Conservation (phyloP, 2,113 vertebrate species). For the Colossoma macropomum region DNA sequence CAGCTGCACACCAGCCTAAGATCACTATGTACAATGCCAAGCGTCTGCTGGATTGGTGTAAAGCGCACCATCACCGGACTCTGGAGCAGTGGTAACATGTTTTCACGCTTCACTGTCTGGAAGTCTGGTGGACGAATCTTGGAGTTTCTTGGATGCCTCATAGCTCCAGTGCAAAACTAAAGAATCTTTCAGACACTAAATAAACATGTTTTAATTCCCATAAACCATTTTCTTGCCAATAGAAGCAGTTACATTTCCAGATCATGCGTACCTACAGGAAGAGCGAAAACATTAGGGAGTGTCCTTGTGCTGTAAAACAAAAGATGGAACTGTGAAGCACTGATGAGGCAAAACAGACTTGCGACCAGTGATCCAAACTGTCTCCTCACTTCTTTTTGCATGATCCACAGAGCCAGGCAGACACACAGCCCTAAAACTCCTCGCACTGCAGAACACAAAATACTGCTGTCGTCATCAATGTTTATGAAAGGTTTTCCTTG, state of each 20-base stretch:
- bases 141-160: too few relatives aligned
- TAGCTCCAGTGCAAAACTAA: too few relatives aligned
- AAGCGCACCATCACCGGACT: too few relatives aligned
- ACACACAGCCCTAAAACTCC: slow-evolving; percentile 85
- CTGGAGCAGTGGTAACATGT: too few relatives aligned
- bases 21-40: too few relatives aligned
- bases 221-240: background rate
- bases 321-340: slow-evolving; percentile 92
- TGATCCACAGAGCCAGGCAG: slow-evolving; percentile 83
- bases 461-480: background rate
- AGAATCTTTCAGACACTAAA: too few relatives aligned
- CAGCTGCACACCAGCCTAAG: too few relatives aligned
- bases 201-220: background rate
- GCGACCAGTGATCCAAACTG: slow-evolving; percentile 89
- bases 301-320: slow-evolving; percentile 97
- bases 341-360: slow-evolving; percentile 85
- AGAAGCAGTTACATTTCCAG: background rate
- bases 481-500: background rate
- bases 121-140: too few relatives aligned
- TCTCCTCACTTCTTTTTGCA: slow-evolving; percentile 86
- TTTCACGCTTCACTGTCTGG: too few relatives aligned
- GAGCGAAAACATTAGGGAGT: slow-evolving; percentile 91
- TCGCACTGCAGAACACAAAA: slow-evolving; percentile 78
- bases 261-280: slow-evolving; percentile 84
- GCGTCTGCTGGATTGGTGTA: too few relatives aligned